Base-by-base conservation (phyloP, 64 coral and sea anemone genomes). In the Trachythela sp. region DNA sequence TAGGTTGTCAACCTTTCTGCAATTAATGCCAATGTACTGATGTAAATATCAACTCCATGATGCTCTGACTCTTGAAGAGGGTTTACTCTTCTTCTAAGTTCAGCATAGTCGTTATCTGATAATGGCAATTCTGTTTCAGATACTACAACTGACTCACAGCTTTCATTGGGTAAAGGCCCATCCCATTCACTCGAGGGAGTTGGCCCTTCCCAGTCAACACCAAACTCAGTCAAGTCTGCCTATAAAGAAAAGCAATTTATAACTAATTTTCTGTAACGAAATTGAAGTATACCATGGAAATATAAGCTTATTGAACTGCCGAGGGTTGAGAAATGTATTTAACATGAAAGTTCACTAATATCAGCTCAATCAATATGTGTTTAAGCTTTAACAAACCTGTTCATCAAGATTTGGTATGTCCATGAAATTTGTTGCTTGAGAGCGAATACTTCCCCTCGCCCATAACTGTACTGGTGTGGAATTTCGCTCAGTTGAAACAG, bases 341-440 rank as follows among this genome's bases (percentile, higher is more conserved):
- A n/a, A n/a, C n/a, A n/a, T n/a, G n/a, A n/a, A n/a, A n/a, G n/a
- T 35, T 31, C n/a, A 72, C 26, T 35, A 10, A 72, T 72, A 72
- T 31, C 68, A 72, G n/a, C n/a, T n/a, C n/a, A n/a, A n/a, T n/a
- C n/a, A n/a, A n/a, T n/a, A n/a, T n/a, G n/a, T n/a, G n/a, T n/a
- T n/a, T n/a, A 1, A 72, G 10, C n/a, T 31, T 11, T 72, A 72
- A 72, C 68, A 72, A 72, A 72, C 68, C 68, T 72, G 68, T 10
- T 27, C 68, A 72, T 72, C 26, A 35, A 72, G 68, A 72, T 72
- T 26, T 72, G 68, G 68, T 72, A 72, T 35, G 33, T 72, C 68
- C 68, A 72, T 72, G n/a, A 24, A 35, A 35, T 35, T 35, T 72
- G 68, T 31, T 6, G 68, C 68, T 72, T 72, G 68, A 29, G 68